phyloP scores from a whole-genome alignment of 2,888 invertebrate species.

The Cryptosula pallasiana region DNA sequence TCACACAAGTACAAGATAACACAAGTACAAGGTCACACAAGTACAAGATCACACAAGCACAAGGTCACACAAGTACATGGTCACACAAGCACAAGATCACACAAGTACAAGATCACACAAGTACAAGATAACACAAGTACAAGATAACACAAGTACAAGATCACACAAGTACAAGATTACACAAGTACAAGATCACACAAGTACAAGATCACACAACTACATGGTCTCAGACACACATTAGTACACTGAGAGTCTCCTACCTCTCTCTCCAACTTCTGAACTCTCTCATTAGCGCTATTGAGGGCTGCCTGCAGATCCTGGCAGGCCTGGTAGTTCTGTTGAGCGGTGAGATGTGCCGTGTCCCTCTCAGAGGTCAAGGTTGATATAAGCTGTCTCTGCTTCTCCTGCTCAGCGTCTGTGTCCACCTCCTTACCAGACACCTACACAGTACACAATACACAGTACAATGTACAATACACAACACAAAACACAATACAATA shows the following conservation, averaged over 20 bases:
- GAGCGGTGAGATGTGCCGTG: slow-evolving; percentile 10
- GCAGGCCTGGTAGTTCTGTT: slow-evolving; percentile 17
- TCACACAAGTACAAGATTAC: neutral
- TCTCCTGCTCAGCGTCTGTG: neutral
- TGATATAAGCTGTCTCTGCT: neutral
- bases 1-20: neutral
- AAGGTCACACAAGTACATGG: neutral
- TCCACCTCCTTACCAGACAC: neutral
- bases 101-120: neutral
- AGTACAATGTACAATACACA: no score
- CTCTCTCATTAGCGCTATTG: neutral
- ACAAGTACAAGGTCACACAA: neutral
- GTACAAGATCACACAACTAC: neutral
- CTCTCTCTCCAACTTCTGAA: neutral
- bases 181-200: neutral
- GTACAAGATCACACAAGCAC: neutral
- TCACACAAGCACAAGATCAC: neutral
- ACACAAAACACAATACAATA: no score
- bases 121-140: neutral
- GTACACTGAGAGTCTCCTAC: no score
- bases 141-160: neutral
- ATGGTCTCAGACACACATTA: no score
- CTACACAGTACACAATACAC: neutral
- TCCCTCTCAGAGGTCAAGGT: neutral
- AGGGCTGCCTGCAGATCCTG: slow-evolving; percentile 3